A percentile compares a stretch with the other conserved stretches of the same genome.
These are phyloP conservation scores for Perca fluviatilis DNA, from an alignment of 2,113 vertebrate species.

Conservation along the genomic window DNA sequence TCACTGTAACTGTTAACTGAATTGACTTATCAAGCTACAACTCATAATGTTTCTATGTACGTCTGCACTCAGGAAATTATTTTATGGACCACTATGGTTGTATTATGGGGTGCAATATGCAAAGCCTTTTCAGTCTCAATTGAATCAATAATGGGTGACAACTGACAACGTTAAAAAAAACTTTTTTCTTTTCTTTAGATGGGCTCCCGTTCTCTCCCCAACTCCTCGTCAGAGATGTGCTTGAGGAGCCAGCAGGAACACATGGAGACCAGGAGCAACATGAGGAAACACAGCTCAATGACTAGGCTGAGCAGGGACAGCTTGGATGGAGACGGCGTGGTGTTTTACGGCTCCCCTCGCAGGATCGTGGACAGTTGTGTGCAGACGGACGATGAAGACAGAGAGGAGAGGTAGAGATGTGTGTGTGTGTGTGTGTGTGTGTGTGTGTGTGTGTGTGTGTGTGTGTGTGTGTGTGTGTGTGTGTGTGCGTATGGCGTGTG, in stretches of 20 bases:
- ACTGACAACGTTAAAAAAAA: background rate
- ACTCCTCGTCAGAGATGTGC: slow-evolving; percentile 94
- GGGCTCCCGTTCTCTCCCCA: slow-evolving; percentile 88
- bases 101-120: slow-evolving; percentile 1
- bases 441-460: background rate
- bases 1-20: background rate
- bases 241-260: slow-evolving; percentile 89
- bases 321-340: slow-evolving; percentile 83
- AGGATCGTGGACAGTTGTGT: slow-evolving; percentile 94
- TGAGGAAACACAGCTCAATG: slow-evolving; percentile 97
- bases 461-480: background rate
- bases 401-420: slow-evolving; percentile 86
- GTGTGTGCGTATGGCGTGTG: background rate
- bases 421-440: background rate
- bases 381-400: slow-evolving; percentile 97
- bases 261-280: slow-evolving; percentile 85
- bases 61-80: background rate
- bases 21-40: background rate
- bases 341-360: slow-evolving; percentile 86
- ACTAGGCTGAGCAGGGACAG: slow-evolving; percentile 90
- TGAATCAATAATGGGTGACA: background rate
- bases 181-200: slow-evolving; percentile 47
- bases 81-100: background rate
- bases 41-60: slow-evolving; percentile 3
- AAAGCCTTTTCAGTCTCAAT: background rate